phyloP scores from a whole-genome alignment of 1,140 invertebrate genomes.

The Sarcophaga peregrina region DNA sequence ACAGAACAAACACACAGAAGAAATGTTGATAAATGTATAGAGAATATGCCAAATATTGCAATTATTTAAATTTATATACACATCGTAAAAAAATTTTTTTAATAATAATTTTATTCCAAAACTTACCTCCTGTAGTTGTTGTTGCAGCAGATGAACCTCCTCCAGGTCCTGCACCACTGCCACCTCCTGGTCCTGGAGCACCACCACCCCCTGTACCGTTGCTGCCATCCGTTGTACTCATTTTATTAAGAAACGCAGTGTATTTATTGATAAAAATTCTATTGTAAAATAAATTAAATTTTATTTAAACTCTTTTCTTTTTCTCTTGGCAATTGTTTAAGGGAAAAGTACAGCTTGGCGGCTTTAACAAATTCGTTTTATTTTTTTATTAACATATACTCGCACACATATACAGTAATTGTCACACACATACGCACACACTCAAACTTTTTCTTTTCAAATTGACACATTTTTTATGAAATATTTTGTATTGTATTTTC shows the following conservation, averaged over 20 bases:
- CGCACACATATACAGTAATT: conserved; percentile 9
- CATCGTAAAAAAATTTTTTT: not conserved
- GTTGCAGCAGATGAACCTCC: conserved; percentile 37
- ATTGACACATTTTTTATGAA: conserved; percentile 33
- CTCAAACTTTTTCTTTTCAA: conserved; percentile 27
- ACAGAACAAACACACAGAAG: conserved; percentile 16
- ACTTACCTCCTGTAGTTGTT: conserved; percentile 13
- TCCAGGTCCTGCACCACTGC: conserved; percentile 32
- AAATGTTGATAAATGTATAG: not conserved
- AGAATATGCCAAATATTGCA: not conserved
- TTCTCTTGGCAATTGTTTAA: not conserved
- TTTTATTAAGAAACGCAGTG: conserved; percentile 53
- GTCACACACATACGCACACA: conserved; percentile 30
- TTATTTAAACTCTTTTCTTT: not conserved
- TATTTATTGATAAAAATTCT: conserved; percentile 54
- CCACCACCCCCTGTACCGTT: conserved; percentile 50
- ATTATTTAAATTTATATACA: conserved; percentile 16
- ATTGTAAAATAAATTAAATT: conserved; percentile 31
- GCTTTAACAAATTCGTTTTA: conserved; percentile 14
- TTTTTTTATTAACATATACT: not conserved
- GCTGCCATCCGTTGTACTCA: conserved; percentile 61
- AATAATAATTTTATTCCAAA: not conserved
- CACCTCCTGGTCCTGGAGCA: conserved; percentile 43
- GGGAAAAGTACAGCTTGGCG: conserved; percentile 33
- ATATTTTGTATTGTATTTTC: conserved; percentile 13